phyloP scores from a whole-genome alignment of 1,140 invertebrate species.

The Pomacea maculata region DNA sequence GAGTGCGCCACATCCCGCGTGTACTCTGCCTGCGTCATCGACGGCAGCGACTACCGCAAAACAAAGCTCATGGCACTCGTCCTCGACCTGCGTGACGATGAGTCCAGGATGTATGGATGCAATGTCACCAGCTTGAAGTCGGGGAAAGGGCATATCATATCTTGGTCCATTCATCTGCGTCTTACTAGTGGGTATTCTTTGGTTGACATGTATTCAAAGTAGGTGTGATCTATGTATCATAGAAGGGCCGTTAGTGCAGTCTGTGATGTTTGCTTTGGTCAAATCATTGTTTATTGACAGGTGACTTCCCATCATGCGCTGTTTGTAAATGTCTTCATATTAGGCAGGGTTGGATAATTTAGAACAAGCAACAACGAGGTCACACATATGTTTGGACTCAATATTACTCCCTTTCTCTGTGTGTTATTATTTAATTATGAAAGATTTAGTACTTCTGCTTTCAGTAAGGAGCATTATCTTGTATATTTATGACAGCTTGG shows the following conservation, averaged over 20 bases:
- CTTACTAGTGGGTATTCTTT: slow-evolving; percentile 1
- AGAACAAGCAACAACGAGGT: too few relatives aligned
- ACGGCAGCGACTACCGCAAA: not conserved
- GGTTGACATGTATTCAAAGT: too few relatives aligned
- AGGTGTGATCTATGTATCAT: not conserved
- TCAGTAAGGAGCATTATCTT: not conserved
- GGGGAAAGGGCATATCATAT: slow-evolving; percentile 1
- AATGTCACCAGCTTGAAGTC: slow-evolving; percentile 10
- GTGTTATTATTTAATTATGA: too few relatives aligned
- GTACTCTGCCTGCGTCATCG: slow-evolving; percentile 8
- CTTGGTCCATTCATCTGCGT: not conserved
- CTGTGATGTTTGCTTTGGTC: not conserved
- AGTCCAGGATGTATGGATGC: not conserved
- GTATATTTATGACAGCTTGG: too few relatives aligned
- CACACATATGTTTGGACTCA: not conserved
- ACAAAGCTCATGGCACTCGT: slow-evolving; percentile 8
- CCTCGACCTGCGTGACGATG: not conserved
- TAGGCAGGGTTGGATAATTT: not conserved
- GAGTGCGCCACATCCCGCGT: slow-evolving; percentile 6
- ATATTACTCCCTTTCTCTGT: not conserved
- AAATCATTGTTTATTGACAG: too few relatives aligned
- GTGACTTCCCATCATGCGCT: too few relatives aligned
- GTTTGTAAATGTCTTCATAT: not conserved
- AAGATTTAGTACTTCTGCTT: not conserved
- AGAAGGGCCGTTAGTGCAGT: not conserved